Conservation (phyloP, 2,797 vertebrate species). For the Gorsachius magnificus region DNA sequence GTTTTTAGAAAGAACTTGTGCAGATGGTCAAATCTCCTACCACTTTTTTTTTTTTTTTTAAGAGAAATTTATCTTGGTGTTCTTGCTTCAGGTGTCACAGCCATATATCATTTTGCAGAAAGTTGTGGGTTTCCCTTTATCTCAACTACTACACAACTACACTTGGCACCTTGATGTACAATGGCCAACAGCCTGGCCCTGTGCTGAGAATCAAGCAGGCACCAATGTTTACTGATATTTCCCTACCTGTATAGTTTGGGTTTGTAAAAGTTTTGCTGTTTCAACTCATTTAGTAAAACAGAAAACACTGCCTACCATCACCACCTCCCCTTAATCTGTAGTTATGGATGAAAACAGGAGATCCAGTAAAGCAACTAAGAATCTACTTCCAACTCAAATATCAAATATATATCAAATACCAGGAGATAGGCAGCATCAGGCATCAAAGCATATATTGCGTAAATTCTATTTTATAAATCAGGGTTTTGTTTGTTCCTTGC, state of each 20-base stretch:
- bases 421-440: slow-evolving; percentile 30
- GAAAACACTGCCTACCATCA: neutral
- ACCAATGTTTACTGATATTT: neutral
- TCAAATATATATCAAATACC: slow-evolving; percentile 40
- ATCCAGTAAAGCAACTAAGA: slow-evolving; percentile 51
- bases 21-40: neutral
- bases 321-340: neutral
- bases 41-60: neutral
- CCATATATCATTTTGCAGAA: neutral
- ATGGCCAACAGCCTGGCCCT: neutral
- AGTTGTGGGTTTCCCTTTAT: slow-evolving; percentile 7
- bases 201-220: neutral
- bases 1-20: neutral
- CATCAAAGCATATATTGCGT: slow-evolving; percentile 56
- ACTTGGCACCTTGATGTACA: slow-evolving; percentile 4
- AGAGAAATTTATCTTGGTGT: neutral
- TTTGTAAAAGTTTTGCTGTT: neutral
- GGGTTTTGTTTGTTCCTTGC: neutral
- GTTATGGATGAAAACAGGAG: slow-evolving; percentile 17
- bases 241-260: neutral
- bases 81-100: neutral
- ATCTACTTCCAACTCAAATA: slow-evolving; percentile 15
- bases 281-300: neutral
- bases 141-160: neutral
- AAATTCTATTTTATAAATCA: slow-evolving; percentile 41